phyloP scores from a whole-genome alignment of 2,797 vertebrate species.

The Trachops cirrhosus region DNA sequence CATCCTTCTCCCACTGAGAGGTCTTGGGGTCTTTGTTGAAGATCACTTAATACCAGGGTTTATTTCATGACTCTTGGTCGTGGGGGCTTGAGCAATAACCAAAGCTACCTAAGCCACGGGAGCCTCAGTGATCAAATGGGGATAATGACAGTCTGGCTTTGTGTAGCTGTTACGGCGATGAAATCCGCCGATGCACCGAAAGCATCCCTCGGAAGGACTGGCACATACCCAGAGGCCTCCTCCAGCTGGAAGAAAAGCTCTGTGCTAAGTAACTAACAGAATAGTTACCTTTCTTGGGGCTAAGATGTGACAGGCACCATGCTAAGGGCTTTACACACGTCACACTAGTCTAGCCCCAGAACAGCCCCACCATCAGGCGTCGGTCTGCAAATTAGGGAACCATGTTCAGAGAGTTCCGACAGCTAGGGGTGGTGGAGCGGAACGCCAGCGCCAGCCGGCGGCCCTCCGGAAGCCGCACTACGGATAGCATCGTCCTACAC shows the following conservation, averaged over 20 bases:
- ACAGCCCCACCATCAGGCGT: rapidly evolving
- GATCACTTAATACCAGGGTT: background rate
- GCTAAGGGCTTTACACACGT: background rate
- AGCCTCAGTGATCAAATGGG: background rate
- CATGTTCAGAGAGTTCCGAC: background rate
- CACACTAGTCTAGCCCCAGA: background rate
- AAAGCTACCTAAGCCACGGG: background rate
- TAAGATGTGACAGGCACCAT: rapidly evolving
- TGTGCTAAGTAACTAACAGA: background rate
- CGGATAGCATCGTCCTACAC: rapidly evolving
- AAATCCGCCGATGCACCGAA: background rate
- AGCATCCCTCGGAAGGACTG: background rate
- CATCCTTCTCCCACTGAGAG: background rate
- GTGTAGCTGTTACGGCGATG: background rate
- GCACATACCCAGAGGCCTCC: background rate
- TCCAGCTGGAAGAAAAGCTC: background rate
- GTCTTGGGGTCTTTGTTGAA: background rate
- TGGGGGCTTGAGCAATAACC: no score
- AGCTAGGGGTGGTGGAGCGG: background rate
- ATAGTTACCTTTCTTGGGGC: background rate
- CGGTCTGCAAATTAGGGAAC: background rate
- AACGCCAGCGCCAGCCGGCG: background rate
- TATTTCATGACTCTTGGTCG: background rate
- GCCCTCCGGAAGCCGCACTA: rapidly evolving
- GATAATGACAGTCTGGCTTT: background rate